Evolutionary conservation across 2,113 vertebrate species (phyloP).

Genomic region (Actinemys pallida): DNA sequence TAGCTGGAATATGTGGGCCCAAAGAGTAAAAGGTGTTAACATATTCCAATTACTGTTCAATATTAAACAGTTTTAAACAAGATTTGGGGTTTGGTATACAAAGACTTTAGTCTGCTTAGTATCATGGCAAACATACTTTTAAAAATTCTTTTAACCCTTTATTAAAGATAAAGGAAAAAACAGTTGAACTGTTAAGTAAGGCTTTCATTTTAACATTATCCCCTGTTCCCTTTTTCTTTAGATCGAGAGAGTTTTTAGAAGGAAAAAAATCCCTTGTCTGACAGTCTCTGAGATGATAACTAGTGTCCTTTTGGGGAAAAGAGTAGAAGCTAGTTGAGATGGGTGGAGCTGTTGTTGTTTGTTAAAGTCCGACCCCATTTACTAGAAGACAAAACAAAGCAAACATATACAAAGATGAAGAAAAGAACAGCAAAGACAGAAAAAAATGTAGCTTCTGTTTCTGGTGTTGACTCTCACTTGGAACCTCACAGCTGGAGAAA

Average conservation of each 20-base stretch:
- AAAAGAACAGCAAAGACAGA: not conserved
- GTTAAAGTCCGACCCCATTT: no score
- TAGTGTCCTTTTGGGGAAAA: not conserved
- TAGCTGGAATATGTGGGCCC: not conserved
- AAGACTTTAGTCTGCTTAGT: not conserved
- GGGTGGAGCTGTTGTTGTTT: no score
- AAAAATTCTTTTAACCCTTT: not conserved
- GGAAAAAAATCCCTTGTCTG: not conserved
- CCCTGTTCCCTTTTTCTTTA: not conserved
- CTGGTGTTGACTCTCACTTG: not conserved
- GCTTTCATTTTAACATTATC: not conserved
- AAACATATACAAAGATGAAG: not conserved
- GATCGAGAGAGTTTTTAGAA: not conserved
- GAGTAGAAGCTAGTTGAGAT: no score
- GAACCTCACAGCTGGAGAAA: not conserved
- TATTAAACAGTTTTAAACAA: not conserved
- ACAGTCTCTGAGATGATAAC: not conserved
- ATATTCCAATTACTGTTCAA: no score
- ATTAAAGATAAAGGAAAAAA: not conserved
- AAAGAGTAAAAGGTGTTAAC: not conserved
- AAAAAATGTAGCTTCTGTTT: not conserved
- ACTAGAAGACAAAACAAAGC: not conserved
- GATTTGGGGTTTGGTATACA: not conserved
- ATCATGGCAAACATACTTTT: not conserved
- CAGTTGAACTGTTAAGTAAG: not conserved